Evolutionary conservation across 2,888 invertebrate species (phyloP), one percentile per base, ranked within the genome.

Genomic region (Hoplodrina ambigua): DNA sequence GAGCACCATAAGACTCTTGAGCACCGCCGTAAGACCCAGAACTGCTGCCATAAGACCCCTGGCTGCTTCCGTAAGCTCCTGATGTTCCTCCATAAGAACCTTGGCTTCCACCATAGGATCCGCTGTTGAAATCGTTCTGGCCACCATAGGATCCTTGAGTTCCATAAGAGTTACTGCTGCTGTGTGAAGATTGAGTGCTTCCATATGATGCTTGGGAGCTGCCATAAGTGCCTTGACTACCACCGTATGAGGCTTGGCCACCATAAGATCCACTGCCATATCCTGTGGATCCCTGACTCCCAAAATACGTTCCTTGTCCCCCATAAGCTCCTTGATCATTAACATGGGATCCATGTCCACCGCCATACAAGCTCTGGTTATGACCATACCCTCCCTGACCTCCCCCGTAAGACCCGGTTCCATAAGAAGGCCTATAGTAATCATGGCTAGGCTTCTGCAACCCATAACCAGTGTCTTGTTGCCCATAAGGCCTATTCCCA

Each of bases 401-500:
- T 13, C 61, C 67, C 0, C 78, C 74, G 54, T 76, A 62, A 44
- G 74, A 63, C 0, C 82, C 63, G 37, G 61, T 55, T 15, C 64
- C 69, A 41, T 74, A 55, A 0, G 74, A 65, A 11, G 78, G 78
- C 4, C 70, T 74, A 8, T 72, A 10, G 25, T 72, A 62, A 57
- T 70, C 73, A 68, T 74, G 58, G 17, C n/a, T 56, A 4, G 79
- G 79, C 50, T 78, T 72, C 1, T 68, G 73, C 33, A 68, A 54
- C 8, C 83, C 83, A 61, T 82, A 80, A 17, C 70, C 74, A 30
- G 33, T 61, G 2, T 72, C 74, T 37, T 71, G 64, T 37, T 67
- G 69, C 5, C 55, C 71, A 53, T 71, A 66, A 5, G 72, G 70
- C 4, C 46, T 76, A 46, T 76, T 67, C 0, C 61, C 59, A 63